Conservation (phyloP, 2,888 invertebrate species). For the Thumatha senex region DNA sequence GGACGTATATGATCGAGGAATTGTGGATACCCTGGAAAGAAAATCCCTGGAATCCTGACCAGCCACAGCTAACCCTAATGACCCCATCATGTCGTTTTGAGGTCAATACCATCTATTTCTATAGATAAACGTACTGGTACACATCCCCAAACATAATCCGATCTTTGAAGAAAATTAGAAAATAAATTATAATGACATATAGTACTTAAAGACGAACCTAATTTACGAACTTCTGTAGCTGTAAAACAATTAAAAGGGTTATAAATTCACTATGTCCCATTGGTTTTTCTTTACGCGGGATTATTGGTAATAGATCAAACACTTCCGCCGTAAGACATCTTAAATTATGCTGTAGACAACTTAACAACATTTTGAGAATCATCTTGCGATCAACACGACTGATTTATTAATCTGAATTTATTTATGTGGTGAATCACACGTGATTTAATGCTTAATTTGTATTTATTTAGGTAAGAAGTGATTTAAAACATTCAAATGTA, state of each 20-base stretch:
- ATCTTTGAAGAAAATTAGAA: too few species aligned
- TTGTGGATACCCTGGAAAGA: too few species aligned
- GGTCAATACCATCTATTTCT: too few species aligned
- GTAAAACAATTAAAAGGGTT: background rate
- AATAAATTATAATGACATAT: too few species aligned
- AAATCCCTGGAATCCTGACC: too few species aligned
- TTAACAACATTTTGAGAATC: conserved; percentile 17
- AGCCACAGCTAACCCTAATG: too few species aligned
- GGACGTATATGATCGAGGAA: too few species aligned
- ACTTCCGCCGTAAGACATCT: conserved; percentile 18
- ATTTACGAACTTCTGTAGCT: background rate
- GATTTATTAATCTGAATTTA: conserved; percentile 22
- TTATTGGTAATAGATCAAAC: conserved; percentile 2
- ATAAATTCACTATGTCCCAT: too few species aligned
- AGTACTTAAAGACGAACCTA: too few species aligned
- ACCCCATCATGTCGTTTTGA: too few species aligned
- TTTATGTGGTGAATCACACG: conserved; percentile 12
- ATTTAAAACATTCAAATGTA: conserved; percentile 1
- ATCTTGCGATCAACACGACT: conserved; percentile 2
- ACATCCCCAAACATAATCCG: too few species aligned
- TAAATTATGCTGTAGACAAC: conserved; percentile 16
- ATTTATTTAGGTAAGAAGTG: conserved; percentile 3
- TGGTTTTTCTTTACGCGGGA: background rate
- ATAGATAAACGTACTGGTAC: too few species aligned
- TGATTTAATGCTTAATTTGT: conserved; percentile 13